A percentile compares a stretch with the other conserved stretches of the same genome.
These are phyloP conservation scores for Phaedon cochleariae DNA, from an alignment of 2,888 invertebrate genomes.

Conservation along the genomic window DNA sequence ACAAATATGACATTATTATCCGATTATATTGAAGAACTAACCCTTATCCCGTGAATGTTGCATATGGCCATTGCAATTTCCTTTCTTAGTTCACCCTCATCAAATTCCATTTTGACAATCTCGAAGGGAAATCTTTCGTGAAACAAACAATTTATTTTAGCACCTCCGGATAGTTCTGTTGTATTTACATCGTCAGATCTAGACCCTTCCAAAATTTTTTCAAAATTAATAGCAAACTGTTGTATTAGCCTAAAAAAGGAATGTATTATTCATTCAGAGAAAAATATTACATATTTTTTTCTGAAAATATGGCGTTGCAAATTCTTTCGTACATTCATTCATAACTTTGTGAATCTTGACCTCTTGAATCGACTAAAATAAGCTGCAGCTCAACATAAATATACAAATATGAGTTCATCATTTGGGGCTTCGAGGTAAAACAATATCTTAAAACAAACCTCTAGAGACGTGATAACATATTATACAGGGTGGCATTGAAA, in stretches of 20 bases:
- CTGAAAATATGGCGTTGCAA: too few relatives aligned
- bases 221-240: conserved; percentile 96
- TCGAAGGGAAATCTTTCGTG: conserved; percentile 99
- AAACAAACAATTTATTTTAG: conserved; percentile 98
- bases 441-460: too few relatives aligned
- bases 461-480: too few relatives aligned
- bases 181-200: conserved; percentile 97
- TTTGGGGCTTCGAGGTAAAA: too few relatives aligned
- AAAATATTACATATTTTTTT: too few relatives aligned
- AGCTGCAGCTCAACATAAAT: too few relatives aligned
- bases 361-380: too few relatives aligned
- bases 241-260: conserved; percentile 94
- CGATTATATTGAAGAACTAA: conserved; percentile 59
- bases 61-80: conserved; percentile 99
- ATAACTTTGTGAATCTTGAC: too few relatives aligned
- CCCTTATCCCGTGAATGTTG: conserved; percentile 95
- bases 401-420: too few relatives aligned
- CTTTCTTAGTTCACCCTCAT: conserved; percentile 95
- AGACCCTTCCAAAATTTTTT: conserved; percentile 97
- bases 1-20: not conserved
- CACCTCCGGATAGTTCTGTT: conserved; percentile 96
- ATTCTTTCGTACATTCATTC: too few relatives aligned
- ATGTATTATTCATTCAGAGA: too few relatives aligned
- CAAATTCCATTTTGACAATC: conserved; percentile 99
- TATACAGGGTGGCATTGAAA: too few relatives aligned